Percentiles rank a stretch among this genome's conserved stretches.
phyloP scores from a whole-genome alignment of 2,797 vertebrate species.

The Sphenodon punctatus region DNA sequence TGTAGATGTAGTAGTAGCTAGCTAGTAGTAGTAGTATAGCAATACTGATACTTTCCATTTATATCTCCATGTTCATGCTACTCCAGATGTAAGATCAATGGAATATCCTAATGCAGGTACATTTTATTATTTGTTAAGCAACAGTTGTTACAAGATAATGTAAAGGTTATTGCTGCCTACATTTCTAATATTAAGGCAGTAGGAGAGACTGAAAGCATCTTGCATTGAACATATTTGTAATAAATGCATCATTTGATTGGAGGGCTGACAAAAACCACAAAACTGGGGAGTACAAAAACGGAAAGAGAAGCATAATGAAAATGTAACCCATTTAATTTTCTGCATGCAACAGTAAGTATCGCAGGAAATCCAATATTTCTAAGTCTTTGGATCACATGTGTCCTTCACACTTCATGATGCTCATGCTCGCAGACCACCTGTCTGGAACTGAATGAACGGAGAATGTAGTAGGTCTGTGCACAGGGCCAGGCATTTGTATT shows the following conservation, averaged over 20 bases:
- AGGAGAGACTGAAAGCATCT: too few species aligned
- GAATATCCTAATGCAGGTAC: not conserved
- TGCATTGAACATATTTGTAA: slow-evolving; percentile 2
- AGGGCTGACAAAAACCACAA: slow-evolving; percentile 20
- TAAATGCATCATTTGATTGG: not conserved
- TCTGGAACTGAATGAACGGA: too few species aligned
- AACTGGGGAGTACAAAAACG: slow-evolving; percentile 6
- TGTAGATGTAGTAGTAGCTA: too few species aligned
- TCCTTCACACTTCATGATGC: too few species aligned
- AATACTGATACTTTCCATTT: not conserved
- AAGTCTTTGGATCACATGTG: too few species aligned
- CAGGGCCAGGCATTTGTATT: too few species aligned
- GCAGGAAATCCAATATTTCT: too few species aligned
- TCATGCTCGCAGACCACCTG: too few species aligned
- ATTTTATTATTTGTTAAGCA: not conserved
- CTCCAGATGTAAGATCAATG: not conserved
- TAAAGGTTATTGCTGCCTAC: not conserved
- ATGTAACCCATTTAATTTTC: too few species aligned
- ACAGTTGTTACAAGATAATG: not conserved
- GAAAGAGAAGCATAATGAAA: too few species aligned
- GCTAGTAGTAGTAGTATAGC: not conserved
- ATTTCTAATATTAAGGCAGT: not conserved
- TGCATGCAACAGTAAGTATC: too few species aligned
- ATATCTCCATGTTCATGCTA: not conserved
- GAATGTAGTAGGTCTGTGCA: too few species aligned